These are phyloP conservation scores for Helicoverpa armigera DNA, from an alignment of 1,140 invertebrate species.

Conservation along the genomic window DNA sequence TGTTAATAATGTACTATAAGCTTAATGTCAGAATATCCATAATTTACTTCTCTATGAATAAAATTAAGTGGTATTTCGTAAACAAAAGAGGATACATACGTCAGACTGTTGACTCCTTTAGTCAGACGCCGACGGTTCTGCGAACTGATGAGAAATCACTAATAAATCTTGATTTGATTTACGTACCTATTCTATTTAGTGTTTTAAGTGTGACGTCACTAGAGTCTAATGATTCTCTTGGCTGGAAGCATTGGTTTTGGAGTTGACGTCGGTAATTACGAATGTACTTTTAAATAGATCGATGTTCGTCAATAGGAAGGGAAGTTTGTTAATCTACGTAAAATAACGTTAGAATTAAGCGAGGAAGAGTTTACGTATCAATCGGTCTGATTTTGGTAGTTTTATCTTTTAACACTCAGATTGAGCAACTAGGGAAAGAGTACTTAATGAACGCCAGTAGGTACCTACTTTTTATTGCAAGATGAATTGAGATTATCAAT, in stretches of 20 bases:
- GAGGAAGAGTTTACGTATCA: no score
- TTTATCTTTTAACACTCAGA: no score
- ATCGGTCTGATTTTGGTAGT: no score
- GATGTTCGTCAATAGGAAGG: background rate
- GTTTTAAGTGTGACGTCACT: constrained; percentile 16
- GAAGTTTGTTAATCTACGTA: no score
- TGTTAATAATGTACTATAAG: constrained; percentile 39
- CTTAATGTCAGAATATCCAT: constrained; percentile 32
- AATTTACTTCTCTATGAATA: constrained; percentile 11
- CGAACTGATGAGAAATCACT: constrained; percentile 40
- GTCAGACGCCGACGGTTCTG: constrained; percentile 15
- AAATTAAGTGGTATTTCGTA: constrained; percentile 48
- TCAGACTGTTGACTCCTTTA: constrained; percentile 45
- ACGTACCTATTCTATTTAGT: constrained; percentile 40
- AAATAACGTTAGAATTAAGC: no score
- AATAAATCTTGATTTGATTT: constrained; percentile 52
- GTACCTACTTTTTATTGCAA: no score
- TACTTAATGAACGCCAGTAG: no score
- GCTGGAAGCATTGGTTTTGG: background rate
- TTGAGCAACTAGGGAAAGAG: no score
- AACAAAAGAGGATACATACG: constrained; percentile 48
- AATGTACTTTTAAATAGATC: constrained; percentile 8
- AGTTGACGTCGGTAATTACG: constrained; percentile 25
- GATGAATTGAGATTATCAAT: no score
- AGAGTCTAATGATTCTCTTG: constrained; percentile 13